Conservation (phyloP, 2,797 vertebrate genomes). For the Podargus strigoides region DNA sequence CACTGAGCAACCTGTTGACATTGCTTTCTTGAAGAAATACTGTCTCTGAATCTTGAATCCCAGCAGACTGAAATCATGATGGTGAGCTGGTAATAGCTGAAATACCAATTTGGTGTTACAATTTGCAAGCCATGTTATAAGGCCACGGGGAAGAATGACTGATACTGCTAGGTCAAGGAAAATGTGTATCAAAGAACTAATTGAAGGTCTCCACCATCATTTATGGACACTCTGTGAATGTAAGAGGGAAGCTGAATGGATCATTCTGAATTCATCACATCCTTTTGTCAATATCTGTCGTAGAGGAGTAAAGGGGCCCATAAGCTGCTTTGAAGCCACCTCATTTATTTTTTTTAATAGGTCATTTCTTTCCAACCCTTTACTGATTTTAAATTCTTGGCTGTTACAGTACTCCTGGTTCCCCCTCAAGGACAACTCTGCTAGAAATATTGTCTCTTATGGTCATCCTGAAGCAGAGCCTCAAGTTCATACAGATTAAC, state of each 20-base stretch:
- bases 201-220: slow-evolving; percentile 3
- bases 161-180: slow-evolving; percentile 9
- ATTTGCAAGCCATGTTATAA: slow-evolving; percentile 2
- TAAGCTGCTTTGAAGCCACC: background rate
- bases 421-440: background rate
- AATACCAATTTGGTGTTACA: slow-evolving; percentile 8
- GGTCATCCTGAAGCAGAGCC: background rate
- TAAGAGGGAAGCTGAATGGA: background rate
- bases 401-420: background rate
- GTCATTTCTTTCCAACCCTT: background rate
- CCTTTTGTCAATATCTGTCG: slow-evolving; percentile 22
- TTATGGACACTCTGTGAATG: background rate
- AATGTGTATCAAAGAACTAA: background rate
- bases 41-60: background rate
- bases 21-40: slow-evolving; percentile 14
- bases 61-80: background rate
- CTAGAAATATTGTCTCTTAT: slow-evolving; percentile 5
- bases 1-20: background rate
- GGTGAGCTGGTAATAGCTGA: slow-evolving; percentile 8
- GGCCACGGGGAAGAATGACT: background rate
- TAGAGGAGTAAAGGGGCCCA: background rate
- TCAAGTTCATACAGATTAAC: background rate
- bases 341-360: slow-evolving; percentile 22
- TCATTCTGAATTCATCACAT: background rate
- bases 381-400: slow-evolving; percentile 6